Evolutionary conservation across 2,797 vertebrate species (phyloP).

Genomic region (Chrosomus eos): DNA sequence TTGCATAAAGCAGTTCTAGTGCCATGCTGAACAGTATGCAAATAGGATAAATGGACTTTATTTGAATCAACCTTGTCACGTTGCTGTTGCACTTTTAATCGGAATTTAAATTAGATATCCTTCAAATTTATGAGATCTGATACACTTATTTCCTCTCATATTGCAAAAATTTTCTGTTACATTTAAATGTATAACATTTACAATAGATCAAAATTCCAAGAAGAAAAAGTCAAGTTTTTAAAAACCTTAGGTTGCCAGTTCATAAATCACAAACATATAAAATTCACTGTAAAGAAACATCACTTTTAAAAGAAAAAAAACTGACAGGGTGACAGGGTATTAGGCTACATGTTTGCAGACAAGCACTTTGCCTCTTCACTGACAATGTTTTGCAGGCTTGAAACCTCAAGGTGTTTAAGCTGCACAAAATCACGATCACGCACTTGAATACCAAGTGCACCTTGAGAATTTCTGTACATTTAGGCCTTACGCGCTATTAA

Average conservation of each 20-base stretch:
- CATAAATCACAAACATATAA: neutral
- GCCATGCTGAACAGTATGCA: constrained; percentile 39
- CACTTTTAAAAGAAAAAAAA: no score
- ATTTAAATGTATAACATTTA: neutral
- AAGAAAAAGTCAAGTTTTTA: neutral
- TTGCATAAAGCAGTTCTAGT: constrained; percentile 14
- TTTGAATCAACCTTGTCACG: constrained; percentile 23
- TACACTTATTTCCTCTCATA: constrained; percentile 33
- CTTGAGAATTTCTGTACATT: constrained; percentile 55
- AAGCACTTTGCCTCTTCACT: no score
- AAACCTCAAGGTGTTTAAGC: no score
- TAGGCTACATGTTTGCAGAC: no score
- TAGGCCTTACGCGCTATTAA: constrained; percentile 68
- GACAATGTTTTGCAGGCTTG: no score
- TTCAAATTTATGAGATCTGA: neutral
- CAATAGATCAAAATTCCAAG: neutral
- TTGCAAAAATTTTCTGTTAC: neutral
- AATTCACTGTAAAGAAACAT: neutral
- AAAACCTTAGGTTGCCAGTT: neutral
- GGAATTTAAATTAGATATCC: constrained; percentile 33
- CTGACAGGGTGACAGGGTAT: no score
- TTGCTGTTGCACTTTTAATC: constrained; percentile 29
- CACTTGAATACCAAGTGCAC: constrained; percentile 60
- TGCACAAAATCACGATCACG: no score
- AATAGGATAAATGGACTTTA: constrained; percentile 44